These are phyloP conservation scores for Pheosia tremula DNA, from an alignment of 2,888 invertebrate genomes.

Conservation along the genomic window DNA sequence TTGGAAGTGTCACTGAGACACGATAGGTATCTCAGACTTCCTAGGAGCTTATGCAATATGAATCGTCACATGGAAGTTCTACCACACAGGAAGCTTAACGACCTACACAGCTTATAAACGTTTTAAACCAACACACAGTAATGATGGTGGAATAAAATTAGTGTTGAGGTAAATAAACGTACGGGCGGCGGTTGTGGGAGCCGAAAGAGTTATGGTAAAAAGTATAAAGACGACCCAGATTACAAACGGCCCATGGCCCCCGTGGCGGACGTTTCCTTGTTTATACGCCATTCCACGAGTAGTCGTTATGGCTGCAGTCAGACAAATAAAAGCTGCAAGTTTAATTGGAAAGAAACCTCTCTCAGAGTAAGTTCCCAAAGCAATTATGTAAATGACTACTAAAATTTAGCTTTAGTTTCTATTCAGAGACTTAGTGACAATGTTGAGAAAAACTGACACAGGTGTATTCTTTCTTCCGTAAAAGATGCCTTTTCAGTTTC, in stretches of 20 bases:
- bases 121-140: conserved; percentile 27
- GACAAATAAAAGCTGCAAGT: conserved; percentile 36
- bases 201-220: conserved; percentile 67
- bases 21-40: conserved; percentile 65
- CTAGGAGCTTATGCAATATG: conserved; percentile 56
- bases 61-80: conserved; percentile 38
- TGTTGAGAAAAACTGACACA: not conserved
- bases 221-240: conserved; percentile 68
- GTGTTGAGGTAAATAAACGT: conserved; percentile 48
- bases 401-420: not conserved
- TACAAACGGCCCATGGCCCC: conserved; percentile 43
- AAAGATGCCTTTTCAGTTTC: not conserved
- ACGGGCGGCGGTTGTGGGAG: conserved; percentile 47
- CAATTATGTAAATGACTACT: not conserved
- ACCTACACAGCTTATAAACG: conserved; percentile 10
- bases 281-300: conserved; percentile 47
- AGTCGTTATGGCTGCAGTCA: conserved; percentile 34
- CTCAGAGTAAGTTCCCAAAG: conserved; percentile 10
- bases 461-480: not conserved
- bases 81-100: conserved; percentile 2
- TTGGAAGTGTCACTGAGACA: conserved; percentile 73
- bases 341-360: conserved; percentile 26
- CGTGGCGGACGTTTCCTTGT: conserved; percentile 56
- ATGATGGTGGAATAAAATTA: conserved; percentile 31
- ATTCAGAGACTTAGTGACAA: not conserved